A percentile compares a stretch with the other conserved stretches of the same genome.
Evolutionary conservation across 2,888 invertebrate species (phyloP).

Genomic region (Halocaridina rubra): DNA sequence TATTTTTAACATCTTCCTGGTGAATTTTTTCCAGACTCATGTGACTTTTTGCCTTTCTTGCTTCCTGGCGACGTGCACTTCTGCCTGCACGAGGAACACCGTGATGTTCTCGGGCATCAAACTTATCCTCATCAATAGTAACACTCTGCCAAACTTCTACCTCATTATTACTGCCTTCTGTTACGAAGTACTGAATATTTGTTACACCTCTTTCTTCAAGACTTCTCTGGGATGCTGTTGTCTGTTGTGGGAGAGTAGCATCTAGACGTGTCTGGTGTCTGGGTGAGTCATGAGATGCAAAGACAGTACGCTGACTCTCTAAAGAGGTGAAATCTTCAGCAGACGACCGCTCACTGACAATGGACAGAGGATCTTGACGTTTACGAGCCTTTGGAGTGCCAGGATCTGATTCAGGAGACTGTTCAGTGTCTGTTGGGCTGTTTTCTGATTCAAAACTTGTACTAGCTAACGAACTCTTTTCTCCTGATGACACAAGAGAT

Average conservation of each 20-base stretch:
- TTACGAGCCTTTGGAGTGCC: conserved; percentile 59
- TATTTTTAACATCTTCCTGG: conserved; percentile 60
- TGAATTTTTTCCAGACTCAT: conserved; percentile 63
- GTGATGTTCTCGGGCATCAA: conserved; percentile 55
- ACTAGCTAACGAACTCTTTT: conserved; percentile 56
- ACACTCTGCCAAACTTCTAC: conserved; percentile 62
- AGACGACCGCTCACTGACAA: conserved; percentile 61
- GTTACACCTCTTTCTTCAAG: conserved; percentile 60
- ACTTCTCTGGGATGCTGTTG: conserved; percentile 57
- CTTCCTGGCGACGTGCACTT: conserved; percentile 46
- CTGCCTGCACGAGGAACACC: conserved; percentile 53
- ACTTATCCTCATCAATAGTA: conserved; percentile 61
- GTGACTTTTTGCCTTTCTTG: conserved; percentile 61
- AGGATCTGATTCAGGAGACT: conserved; percentile 60
- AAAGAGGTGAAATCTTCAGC: conserved; percentile 62
- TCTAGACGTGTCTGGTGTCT: conserved; percentile 55
- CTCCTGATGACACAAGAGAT: conserved; percentile 44
- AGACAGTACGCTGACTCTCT: conserved; percentile 63
- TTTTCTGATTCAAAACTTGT: conserved; percentile 61
- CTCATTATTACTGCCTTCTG: conserved; percentile 55
- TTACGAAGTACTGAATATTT: conserved; percentile 57
- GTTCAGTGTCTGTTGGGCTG: conserved; percentile 62
- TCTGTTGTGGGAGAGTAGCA: conserved; percentile 43
- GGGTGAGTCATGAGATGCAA: conserved; percentile 62
- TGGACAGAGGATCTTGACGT: conserved; percentile 49